phyloP scores from a whole-genome alignment of 2,113 vertebrate genomes.

The Globicephala melas region DNA sequence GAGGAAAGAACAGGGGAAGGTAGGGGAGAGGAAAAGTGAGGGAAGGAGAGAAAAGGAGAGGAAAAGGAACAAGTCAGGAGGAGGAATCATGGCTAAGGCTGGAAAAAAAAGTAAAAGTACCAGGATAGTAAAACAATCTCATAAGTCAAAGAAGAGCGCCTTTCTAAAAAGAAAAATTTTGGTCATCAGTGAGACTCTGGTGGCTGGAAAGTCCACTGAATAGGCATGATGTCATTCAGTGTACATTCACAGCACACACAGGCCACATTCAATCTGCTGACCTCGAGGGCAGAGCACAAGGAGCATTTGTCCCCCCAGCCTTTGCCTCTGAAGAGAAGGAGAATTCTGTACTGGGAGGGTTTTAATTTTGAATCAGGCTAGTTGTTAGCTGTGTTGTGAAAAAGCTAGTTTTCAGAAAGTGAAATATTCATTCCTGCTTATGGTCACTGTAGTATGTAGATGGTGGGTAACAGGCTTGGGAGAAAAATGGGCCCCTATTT shows the following conservation, averaged over 20 bases:
- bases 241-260: conserved; percentile 54
- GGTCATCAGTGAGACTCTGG: not conserved
- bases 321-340: conserved; percentile 29
- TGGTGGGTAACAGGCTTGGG: not conserved
- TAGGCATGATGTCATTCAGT: conserved; percentile 61
- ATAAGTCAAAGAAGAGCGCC: not conserved
- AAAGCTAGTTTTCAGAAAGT: conserved; percentile 4
- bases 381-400: conserved; percentile 22
- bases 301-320: conserved; percentile 34
- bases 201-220: not conserved
- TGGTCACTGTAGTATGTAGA: not conserved
- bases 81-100: not conserved
- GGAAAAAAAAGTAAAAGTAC: not conserved
- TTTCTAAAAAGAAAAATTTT: not conserved
- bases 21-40: too few relatives aligned
- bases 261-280: conserved; percentile 64
- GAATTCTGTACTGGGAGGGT: not conserved
- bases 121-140: not conserved
- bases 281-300: conserved; percentile 67
- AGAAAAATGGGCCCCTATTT: not conserved
- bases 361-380: conserved; percentile 36
- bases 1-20: not conserved
- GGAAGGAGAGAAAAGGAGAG: too few relatives aligned
- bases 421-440: not conserved
- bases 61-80: not conserved